These are phyloP conservation scores for Psilopogon haemacephalus DNA, from an alignment of 2,113 vertebrate genomes.

Conservation along the genomic window DNA sequence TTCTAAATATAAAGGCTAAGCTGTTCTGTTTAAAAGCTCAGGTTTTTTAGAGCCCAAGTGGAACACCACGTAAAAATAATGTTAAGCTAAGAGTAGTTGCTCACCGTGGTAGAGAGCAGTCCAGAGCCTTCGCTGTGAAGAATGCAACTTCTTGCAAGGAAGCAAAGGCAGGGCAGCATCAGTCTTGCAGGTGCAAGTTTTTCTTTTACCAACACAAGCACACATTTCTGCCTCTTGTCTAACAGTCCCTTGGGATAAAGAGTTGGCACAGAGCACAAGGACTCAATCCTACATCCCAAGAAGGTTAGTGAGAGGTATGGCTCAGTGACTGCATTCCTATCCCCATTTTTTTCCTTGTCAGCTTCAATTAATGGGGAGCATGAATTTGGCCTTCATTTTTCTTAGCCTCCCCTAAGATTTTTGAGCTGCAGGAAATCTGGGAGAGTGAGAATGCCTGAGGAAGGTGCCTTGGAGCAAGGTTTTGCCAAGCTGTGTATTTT, in stretches of 20 bases:
- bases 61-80: neutral
- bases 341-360: neutral
- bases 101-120: neutral
- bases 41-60: neutral
- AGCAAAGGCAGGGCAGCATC: neutral
- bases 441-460: neutral
- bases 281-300: neutral
- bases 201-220: neutral
- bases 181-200: neutral
- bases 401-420: neutral
- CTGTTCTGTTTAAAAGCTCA: neutral
- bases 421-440: neutral
- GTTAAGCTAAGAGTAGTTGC: neutral
- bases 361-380: neutral
- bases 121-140: neutral
- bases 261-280: neutral
- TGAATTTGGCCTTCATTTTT: neutral
- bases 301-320: neutral
- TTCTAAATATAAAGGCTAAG: neutral
- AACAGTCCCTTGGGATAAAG: neutral
- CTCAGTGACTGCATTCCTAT: neutral
- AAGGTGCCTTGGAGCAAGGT: neutral
- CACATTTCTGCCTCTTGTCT: neutral
- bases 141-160: neutral
- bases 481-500: neutral